A percentile compares a stretch with the other conserved stretches of the same genome.
phyloP scores from a whole-genome alignment of 2,113 vertebrate species.

The Chlamydotis undulata region DNA sequence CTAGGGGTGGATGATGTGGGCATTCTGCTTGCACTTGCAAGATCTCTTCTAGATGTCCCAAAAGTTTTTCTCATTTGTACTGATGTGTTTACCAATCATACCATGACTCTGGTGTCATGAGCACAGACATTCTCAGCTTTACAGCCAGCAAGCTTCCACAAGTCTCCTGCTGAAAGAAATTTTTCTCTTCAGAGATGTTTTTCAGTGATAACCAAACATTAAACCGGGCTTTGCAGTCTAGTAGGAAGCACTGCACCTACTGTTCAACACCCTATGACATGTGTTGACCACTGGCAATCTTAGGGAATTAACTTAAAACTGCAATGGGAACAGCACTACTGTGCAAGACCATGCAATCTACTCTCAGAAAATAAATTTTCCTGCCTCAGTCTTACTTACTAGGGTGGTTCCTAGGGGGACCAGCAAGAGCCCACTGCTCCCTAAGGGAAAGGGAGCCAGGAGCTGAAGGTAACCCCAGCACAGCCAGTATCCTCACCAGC shows the following conservation, averaged over 20 bases:
- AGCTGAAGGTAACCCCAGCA: neutral
- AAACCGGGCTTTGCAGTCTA: neutral
- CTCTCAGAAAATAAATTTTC: neutral
- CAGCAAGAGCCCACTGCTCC: neutral
- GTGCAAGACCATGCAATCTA: neutral
- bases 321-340: neutral
- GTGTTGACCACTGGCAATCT: neutral
- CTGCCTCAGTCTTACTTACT: neutral
- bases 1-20: fast-evolving
- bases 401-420: no score
- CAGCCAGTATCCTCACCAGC: neutral
- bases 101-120: neutral
- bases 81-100: fast-evolving
- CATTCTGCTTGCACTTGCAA: neutral
- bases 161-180: neutral
- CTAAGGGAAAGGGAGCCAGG: neutral
- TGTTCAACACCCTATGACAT: neutral
- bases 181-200: neutral
- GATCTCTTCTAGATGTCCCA: neutral
- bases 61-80: neutral
- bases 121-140: fast-evolving
- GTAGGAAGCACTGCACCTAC: neutral
- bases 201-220: neutral
- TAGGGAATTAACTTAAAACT: neutral
- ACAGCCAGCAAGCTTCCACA: neutral